Evolutionary conservation across 1,140 invertebrate species (phyloP), one percentile per base, ranked within the genome.

Genomic region (Pogonus chalceus): DNA sequence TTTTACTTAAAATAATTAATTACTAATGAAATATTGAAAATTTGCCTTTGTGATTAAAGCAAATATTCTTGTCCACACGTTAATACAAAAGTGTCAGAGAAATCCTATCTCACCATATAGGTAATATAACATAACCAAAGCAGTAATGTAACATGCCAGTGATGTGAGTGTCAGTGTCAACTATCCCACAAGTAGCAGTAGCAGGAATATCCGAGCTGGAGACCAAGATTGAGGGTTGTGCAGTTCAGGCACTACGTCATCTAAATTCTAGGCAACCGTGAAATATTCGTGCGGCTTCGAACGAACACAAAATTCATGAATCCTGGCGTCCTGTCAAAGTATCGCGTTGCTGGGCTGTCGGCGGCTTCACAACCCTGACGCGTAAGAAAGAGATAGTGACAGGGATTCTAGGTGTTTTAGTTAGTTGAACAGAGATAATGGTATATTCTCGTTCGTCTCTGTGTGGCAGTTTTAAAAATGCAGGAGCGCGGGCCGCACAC

Each of bases 401-500:
- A 4, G 14, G 26, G 26, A 31, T 31, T 4, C 7, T 31, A 7
- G 26, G 26, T 31, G 26, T 31, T 4, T 31, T 4, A 7, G 26
- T 31, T 14, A 7, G 26, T 31, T 4, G 26, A 7, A 31, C 14
- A 31, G 26, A 4, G 26, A 7, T 31, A 31, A 14, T 31, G 26
- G 26, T 31, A 7, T 4, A 4, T 31, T 31, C 26, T 7, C 26
- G 26, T 31, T 31, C 26, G 4, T 31, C 26, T 14, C 37, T 43
- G 37, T 9, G 9, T 43, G 53, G 46, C 20, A 55, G 53, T 60
- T 63, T 65, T 62, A 65, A 65, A 65, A 65, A 65, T 65, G 63
- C 60, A 65, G 58, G 57, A 63, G 53, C 24, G 57, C 56, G 53
- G 59, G 56, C 58, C 62, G 63, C 63, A 62, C 63, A 65, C 63